phyloP scores from a whole-genome alignment of 2,113 vertebrate genomes.

The Paradisaea rubra region DNA sequence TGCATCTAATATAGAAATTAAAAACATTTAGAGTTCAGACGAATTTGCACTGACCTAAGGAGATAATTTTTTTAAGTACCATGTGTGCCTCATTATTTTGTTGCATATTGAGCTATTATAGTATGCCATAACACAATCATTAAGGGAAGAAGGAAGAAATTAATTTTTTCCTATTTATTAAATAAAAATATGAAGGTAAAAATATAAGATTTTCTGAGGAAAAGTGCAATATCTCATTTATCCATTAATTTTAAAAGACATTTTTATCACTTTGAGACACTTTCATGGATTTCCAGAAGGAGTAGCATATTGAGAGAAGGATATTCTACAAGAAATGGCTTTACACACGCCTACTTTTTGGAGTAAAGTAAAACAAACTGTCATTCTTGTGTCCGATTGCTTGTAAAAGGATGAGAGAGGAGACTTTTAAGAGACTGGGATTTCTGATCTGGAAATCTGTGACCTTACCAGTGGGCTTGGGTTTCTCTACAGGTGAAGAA shows the following conservation, averaged over 20 bases:
- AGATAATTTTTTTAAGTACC: neutral
- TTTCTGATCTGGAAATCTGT: neutral
- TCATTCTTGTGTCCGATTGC: neutral
- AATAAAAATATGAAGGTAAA: neutral
- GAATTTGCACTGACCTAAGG: neutral
- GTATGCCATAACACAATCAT: neutral
- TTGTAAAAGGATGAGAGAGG: neutral
- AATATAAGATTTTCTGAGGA: neutral
- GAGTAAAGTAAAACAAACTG: neutral
- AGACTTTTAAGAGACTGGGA: neutral
- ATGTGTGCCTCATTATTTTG: neutral
- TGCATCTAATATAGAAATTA: neutral
- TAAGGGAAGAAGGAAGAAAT: neutral
- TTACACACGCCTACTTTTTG: neutral
- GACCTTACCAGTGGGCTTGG: accelerated
- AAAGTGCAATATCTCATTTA: neutral
- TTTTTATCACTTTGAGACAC: neutral
- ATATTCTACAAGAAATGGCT: neutral
- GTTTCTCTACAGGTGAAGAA: neutral
- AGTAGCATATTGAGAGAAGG: neutral
- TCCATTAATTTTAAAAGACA: neutral
- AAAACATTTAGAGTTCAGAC: neutral
- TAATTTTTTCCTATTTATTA: neutral
- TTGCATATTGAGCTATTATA: neutral
- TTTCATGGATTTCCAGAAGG: neutral